These are phyloP conservation scores for Desoria tigrina DNA, from an alignment of 2,888 invertebrate species.

Conservation along the genomic window DNA sequence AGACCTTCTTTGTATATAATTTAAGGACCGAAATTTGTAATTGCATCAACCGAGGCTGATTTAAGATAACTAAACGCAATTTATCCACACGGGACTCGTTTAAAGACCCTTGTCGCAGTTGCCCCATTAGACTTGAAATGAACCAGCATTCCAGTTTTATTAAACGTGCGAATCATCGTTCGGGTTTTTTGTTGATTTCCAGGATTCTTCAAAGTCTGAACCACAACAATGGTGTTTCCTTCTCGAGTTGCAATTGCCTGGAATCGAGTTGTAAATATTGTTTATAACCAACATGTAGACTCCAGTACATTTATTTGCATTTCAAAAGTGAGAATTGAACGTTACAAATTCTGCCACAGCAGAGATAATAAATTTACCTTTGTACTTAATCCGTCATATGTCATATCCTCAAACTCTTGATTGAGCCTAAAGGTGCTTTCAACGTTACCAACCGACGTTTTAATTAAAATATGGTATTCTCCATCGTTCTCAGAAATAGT, in stretches of 20 bases:
- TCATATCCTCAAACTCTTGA: neutral
- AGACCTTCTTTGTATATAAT: no score
- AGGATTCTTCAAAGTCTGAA: neutral
- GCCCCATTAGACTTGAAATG: neutral
- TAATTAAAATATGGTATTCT: neutral
- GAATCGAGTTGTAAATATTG: no score
- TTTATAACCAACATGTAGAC: neutral
- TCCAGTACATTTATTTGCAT: no score
- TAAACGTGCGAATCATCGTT: constrained; percentile 1
- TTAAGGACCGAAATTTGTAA: no score
- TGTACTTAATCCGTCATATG: neutral
- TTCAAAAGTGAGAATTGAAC: neutral
- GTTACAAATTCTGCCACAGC: no score
- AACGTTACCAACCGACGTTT: neutral
- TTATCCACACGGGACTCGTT: no score
- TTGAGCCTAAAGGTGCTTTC: neutral
- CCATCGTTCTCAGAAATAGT: neutral
- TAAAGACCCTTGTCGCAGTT: constrained; percentile 1
- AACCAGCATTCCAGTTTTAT: constrained; percentile 1
- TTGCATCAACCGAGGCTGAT: no score
- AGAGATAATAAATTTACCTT: neutral
- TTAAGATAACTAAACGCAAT: no score
- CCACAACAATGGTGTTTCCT: neutral
- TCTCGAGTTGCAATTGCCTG: neutral
- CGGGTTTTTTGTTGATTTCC: neutral